These are phyloP conservation scores for Calvadosia cruxmelitensis DNA, from an alignment of 30 jellyfish, hydroid and myxozoan genomes.

Conservation along the genomic window DNA sequence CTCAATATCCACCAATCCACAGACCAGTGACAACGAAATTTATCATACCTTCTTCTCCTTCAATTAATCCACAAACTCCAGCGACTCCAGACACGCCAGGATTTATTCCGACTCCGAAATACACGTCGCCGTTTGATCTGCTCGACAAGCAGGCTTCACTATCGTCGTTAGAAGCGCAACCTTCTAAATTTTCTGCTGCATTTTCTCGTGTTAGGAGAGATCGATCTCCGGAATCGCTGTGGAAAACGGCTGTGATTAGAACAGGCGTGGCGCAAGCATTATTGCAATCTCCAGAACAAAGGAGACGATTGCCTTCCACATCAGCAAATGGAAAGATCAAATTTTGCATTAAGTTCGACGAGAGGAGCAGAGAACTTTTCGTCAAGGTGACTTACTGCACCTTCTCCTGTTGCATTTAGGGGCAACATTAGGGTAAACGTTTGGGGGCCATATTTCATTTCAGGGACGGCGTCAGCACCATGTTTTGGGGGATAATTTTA, in stretches of 20 bases:
- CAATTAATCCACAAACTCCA: neutral
- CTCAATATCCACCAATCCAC: neutral
- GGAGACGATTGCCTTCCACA: neutral
- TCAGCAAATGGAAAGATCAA: conserved; percentile 56
- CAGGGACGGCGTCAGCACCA: no score
- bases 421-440: no score
- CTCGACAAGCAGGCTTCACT: neutral
- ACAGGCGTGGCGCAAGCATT: neutral
- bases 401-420: no score
- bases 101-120: conserved; percentile 2
- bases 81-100: conserved; percentile 16
- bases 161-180: no score
- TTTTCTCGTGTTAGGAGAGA: neutral
- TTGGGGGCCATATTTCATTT: no score
- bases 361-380: conserved; percentile 20
- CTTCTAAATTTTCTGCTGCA: no score
- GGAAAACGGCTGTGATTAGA: neutral
- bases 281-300: neutral
- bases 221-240: neutral
- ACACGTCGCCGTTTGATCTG: neutral
- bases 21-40: neutral
- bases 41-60: neutral
- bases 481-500: no score
- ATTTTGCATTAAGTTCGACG: conserved; percentile 50
- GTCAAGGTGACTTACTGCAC: conserved; percentile 13